A percentile compares a stretch with the other conserved stretches of the same genome.
Conservation (phyloP, 2,797 vertebrate genomes). For the Cyclura pinguis region DNA sequence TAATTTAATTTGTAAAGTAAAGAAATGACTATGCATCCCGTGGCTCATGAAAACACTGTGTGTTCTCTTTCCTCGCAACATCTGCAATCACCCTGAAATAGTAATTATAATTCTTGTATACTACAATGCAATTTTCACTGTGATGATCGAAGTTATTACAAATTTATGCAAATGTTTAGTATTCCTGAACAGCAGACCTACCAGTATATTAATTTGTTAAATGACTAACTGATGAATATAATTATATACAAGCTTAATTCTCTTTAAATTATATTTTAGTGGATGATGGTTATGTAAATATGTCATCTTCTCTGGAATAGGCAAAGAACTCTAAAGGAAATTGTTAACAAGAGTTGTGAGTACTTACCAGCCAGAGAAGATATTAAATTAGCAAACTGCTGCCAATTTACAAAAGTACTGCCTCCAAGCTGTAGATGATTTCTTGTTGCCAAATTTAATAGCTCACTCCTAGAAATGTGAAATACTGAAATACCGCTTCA, state of each 20-base stretch:
- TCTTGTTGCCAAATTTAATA: neutral
- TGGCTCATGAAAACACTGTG: too few species aligned
- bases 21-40: neutral
- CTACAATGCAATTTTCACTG: neutral
- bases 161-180: neutral
- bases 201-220: conserved; percentile 7
- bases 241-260: conserved; percentile 23
- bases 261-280: conserved; percentile 30
- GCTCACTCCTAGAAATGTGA: neutral
- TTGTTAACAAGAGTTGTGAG: conserved; percentile 9
- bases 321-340: neutral
- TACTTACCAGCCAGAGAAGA: conserved; percentile 14
- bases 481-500: neutral
- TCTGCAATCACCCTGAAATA: neutral
- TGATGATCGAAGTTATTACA: neutral
- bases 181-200: neutral
- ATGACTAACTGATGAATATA: neutral
- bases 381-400: conserved; percentile 21
- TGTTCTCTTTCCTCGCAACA: neutral
- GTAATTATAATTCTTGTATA: neutral
- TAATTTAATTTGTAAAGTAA: neutral
- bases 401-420: neutral
- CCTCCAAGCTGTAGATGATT: neutral
- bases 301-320: neutral
- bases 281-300: conserved; percentile 25